Evolutionary conservation across 2,797 vertebrate species (phyloP).

Genomic region (Pogoniulus pusillus): DNA sequence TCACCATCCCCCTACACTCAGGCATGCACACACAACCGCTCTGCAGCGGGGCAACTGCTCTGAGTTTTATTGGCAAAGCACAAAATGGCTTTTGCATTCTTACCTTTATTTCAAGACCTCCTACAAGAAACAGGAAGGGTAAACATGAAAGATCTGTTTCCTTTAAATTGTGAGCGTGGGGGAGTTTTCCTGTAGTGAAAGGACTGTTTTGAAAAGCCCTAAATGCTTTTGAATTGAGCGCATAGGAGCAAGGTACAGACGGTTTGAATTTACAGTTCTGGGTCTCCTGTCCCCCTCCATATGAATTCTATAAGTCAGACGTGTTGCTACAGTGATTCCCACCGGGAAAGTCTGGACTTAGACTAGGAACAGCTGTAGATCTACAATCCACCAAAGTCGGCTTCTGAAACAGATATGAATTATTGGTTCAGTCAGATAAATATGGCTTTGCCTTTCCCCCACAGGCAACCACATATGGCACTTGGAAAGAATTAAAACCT

Average conservation of each 20-base stretch:
- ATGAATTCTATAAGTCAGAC: slow-evolving; percentile 77
- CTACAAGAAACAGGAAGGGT: slow-evolving; percentile 74
- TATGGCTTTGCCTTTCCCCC: slow-evolving; percentile 61
- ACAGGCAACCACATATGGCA: slow-evolving; percentile 69
- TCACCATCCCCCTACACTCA: slow-evolving; percentile 1
- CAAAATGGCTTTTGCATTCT: slow-evolving; percentile 67
- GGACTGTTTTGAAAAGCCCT: slow-evolving; percentile 66
- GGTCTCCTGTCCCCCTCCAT: slow-evolving; percentile 70
- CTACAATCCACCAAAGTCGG: slow-evolving; percentile 71
- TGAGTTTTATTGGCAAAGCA: slow-evolving; percentile 65
- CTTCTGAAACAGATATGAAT: slow-evolving; percentile 78
- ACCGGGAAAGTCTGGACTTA: slow-evolving; percentile 71
- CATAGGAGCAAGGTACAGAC: slow-evolving; percentile 70
- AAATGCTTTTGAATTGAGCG: slow-evolving; percentile 73
- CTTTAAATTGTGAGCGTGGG: slow-evolving; percentile 65
- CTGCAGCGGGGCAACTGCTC: slow-evolving; percentile 31
- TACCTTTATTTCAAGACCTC: slow-evolving; percentile 72
- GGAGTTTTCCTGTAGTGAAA: slow-evolving; percentile 60
- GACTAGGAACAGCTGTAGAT: slow-evolving; percentile 75
- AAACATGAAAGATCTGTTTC: slow-evolving; percentile 75
- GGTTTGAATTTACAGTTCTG: slow-evolving; percentile 80
- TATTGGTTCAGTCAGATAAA: slow-evolving; percentile 76
- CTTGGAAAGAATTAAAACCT: slow-evolving; percentile 75
- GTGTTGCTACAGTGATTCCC: slow-evolving; percentile 76
- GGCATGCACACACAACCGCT: background rate